Evolutionary conservation across 2,888 invertebrate genomes (phyloP).

Genomic region (Euspilapteryx auroguttella): DNA sequence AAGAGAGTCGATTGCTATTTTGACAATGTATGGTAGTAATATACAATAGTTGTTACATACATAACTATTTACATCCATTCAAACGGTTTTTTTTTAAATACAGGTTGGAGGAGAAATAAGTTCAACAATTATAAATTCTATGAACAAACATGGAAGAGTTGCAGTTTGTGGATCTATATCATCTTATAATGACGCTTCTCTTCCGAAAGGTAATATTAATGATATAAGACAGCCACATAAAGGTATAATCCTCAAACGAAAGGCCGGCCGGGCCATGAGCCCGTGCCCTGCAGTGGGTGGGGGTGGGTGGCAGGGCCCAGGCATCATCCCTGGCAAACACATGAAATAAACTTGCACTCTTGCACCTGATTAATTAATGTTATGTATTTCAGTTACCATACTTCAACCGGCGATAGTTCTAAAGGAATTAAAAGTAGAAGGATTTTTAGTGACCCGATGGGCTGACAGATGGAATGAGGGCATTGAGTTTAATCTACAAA

Average conservation of each 20-base stretch:
- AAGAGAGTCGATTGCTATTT: conserved; percentile 75
- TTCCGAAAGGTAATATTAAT: conserved; percentile 30
- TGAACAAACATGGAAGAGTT: conserved; percentile 68
- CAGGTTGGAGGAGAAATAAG: conserved; percentile 75
- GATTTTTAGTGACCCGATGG: conserved; percentile 65
- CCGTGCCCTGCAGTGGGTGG: too few relatives aligned
- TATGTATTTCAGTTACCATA: conserved; percentile 31
- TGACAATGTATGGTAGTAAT: conserved; percentile 66
- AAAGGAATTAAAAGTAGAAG: conserved; percentile 69
- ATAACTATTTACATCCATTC: not conserved
- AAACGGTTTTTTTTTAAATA: not conserved
- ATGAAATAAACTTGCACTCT: too few relatives aligned
- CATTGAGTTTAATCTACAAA: conserved; percentile 62
- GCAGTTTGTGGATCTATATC: conserved; percentile 73
- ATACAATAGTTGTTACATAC: too few relatives aligned
- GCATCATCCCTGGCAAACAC: too few relatives aligned
- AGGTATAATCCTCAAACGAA: too few relatives aligned
- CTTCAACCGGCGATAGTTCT: conserved; percentile 62
- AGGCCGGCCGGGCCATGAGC: too few relatives aligned
- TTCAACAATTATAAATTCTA: conserved; percentile 62
- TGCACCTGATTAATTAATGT: too few relatives aligned
- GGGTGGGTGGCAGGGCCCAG: too few relatives aligned
- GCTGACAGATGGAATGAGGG: conserved; percentile 64
- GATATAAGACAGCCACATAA: too few relatives aligned
- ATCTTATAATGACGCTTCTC: conserved; percentile 57